Conservation (phyloP, 2,797 vertebrate genomes). For the Platalea minor region DNA sequence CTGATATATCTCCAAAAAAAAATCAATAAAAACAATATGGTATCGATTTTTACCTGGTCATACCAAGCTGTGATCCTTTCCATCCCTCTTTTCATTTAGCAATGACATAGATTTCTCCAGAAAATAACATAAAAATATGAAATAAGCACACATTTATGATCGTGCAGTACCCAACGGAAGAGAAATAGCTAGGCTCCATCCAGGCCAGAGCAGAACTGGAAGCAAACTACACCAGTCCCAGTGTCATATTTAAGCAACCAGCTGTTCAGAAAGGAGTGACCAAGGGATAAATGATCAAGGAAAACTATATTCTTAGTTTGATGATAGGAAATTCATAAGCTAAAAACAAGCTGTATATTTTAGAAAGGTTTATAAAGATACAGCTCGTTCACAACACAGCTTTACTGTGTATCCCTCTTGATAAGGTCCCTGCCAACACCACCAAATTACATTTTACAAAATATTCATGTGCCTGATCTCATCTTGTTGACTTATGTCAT, state of each 20-base stretch:
- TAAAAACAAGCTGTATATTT: not conserved
- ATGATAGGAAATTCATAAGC: not conserved
- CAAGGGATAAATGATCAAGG: not conserved
- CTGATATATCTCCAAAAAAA: not conserved
- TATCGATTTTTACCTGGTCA: not conserved
- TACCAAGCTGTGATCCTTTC: not conserved
- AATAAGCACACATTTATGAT: not conserved
- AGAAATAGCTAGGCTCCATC: not conserved
- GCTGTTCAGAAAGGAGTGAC: not conserved
- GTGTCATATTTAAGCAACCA: not conserved
- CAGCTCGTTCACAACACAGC: not conserved
- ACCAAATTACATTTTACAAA: not conserved
- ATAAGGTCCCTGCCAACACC: not conserved
- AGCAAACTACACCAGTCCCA: not conserved
- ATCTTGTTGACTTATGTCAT: not conserved
- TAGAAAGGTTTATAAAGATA: not conserved
- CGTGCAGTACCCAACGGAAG: not conserved
- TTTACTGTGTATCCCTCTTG: not conserved
- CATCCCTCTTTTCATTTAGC: not conserved
- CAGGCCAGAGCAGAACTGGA: not conserved
- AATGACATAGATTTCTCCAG: not conserved
- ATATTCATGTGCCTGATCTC: not conserved
- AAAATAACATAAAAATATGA: not conserved
- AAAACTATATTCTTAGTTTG: not conserved
- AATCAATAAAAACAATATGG: not conserved